Evolutionary conservation across 2,113 vertebrate species (phyloP).

Genomic region (Pagrus major): DNA sequence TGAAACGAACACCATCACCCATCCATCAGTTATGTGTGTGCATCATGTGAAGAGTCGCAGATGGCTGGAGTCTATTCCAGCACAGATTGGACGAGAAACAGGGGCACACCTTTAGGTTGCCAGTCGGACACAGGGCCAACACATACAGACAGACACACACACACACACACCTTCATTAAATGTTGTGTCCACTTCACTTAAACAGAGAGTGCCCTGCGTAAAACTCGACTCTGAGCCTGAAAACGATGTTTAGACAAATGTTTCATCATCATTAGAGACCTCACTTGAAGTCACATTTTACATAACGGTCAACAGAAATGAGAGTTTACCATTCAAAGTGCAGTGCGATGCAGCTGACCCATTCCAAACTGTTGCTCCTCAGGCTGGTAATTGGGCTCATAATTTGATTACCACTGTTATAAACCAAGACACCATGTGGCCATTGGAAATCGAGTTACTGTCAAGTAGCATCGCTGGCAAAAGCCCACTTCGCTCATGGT

Average conservation of each 20-base stretch:
- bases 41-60: not conserved
- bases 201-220: not conserved
- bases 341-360: not conserved
- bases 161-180: not conserved
- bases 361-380: conserved; percentile 35
- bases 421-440: conserved; percentile 38
- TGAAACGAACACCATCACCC: not conserved
- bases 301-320: not conserved
- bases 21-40: not conserved
- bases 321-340: conserved; percentile 4
- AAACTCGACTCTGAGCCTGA: not conserved
- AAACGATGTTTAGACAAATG: not conserved
- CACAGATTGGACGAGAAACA: not conserved
- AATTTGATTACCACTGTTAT: conserved; percentile 40
- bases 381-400: conserved; percentile 34
- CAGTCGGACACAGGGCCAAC: not conserved
- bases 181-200: not conserved
- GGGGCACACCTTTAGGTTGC: not conserved
- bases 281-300: not conserved
- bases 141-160: too few species aligned
- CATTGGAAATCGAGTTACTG: conserved; percentile 48
- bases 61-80: not conserved
- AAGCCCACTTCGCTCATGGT: not conserved
- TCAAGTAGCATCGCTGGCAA: conserved; percentile 28
- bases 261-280: not conserved